phyloP scores from a whole-genome alignment of 37 sponge, comb jelly and placozoan genomes.

The Cliona cf. orientalis region DNA sequence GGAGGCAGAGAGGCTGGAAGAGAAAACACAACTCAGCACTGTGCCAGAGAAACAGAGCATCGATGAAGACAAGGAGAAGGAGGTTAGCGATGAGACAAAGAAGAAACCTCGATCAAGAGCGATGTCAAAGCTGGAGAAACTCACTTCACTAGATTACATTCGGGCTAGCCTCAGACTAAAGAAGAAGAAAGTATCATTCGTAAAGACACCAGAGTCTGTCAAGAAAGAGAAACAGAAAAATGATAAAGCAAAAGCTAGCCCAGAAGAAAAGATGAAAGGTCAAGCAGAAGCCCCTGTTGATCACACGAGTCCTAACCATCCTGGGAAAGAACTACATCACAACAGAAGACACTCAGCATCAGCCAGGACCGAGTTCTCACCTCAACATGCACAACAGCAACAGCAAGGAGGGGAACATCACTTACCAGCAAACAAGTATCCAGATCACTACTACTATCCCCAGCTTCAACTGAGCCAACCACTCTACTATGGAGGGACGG shows the following conservation, averaged over 20 bases:
- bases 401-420: too few species aligned
- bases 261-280: too few species aligned
- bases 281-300: too few species aligned
- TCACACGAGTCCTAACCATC: too few species aligned
- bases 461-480: slow-evolving; percentile 56
- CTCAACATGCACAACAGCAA: too few species aligned
- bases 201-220: slow-evolving; percentile 21
- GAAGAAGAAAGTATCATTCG: slow-evolving; percentile 37
- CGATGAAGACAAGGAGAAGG: not conserved
- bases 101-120: slow-evolving; percentile 15
- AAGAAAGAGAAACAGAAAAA: too few species aligned
- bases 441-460: too few species aligned
- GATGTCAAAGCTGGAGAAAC: slow-evolving; percentile 50
- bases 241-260: too few species aligned
- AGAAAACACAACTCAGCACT: not conserved
- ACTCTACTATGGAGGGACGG: too few species aligned
- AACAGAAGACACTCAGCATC: too few species aligned
- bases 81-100: not conserved
- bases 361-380: not conserved
- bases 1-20: not conserved
- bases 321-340: too few species aligned
- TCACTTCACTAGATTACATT: slow-evolving; percentile 66
- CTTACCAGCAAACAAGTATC: too few species aligned
- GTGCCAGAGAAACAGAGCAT: not conserved
- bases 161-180: slow-evolving; percentile 52